phyloP scores from a whole-genome alignment of 2,888 invertebrate species.

The Ceratothoa steindachneri region DNA sequence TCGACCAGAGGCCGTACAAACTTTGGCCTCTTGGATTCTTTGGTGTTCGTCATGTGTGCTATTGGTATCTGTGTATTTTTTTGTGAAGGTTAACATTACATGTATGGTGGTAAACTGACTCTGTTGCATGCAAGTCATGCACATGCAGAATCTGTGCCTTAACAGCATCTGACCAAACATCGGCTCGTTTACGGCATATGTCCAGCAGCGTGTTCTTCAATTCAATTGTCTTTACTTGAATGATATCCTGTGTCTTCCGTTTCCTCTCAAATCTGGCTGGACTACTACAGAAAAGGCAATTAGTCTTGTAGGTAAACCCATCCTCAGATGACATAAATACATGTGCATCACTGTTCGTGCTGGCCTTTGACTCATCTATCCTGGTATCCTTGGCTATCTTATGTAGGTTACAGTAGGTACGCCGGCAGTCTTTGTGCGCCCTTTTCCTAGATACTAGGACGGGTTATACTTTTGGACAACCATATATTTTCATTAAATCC shows the following conservation, averaged over 20 bases:
- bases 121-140: conserved; percentile 20
- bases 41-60: neutral
- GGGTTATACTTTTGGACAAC: no score
- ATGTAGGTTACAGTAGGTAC: conserved; percentile 9
- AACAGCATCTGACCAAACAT: conserved; percentile 17
- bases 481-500: no score
- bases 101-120: conserved; percentile 19
- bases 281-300: conserved; percentile 11
- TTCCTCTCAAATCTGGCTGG: conserved; percentile 11
- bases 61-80: conserved; percentile 9
- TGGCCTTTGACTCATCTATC: neutral
- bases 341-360: neutral
- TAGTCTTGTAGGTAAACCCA: conserved; percentile 8
- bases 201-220: conserved; percentile 17
- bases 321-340: neutral
- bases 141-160: conserved; percentile 14
- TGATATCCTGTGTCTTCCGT: neutral
- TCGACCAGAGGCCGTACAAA: neutral
- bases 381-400: conserved; percentile 18
- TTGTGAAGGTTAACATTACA: neutral
- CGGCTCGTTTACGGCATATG: conserved; percentile 9
- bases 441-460: conserved; percentile 17
- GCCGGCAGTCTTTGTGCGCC: conserved; percentile 3
- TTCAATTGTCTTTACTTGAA: conserved; percentile 14
- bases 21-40: conserved; percentile 6